These are phyloP conservation scores for Trialeurodes vaporariorum DNA, from an alignment of 1,140 invertebrate genomes.

Conservation along the genomic window DNA sequence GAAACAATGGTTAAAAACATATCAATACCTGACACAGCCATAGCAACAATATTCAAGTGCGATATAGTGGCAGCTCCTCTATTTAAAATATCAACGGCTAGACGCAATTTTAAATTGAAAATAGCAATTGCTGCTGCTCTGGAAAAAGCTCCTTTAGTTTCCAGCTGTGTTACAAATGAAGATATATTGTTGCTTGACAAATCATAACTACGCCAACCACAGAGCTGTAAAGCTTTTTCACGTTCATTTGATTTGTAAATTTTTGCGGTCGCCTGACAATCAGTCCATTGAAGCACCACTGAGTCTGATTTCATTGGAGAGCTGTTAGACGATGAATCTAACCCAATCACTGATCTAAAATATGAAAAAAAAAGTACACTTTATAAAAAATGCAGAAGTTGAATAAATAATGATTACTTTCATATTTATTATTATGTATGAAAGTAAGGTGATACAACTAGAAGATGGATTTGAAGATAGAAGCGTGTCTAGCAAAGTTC, in stretches of 20 bases:
- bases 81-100: constrained; percentile 75
- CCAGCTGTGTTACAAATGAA: constrained; percentile 22
- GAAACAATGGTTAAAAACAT: constrained; percentile 3
- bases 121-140: constrained; percentile 81
- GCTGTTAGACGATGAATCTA: constrained; percentile 32
- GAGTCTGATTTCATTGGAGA: constrained; percentile 41
- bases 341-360: constrained; percentile 42
- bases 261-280: constrained; percentile 33
- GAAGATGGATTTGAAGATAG: too few species aligned
- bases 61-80: constrained; percentile 40
- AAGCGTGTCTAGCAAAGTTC: too few species aligned
- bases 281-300: constrained; percentile 40
- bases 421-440: too few species aligned
- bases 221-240: constrained; percentile 65
- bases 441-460: too few species aligned
- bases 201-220: constrained; percentile 68
- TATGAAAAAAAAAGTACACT: constrained; percentile 2
- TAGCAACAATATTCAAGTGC: constrained; percentile 56
- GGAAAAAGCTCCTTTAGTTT: constrained; percentile 43
- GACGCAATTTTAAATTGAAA: constrained; percentile 72
- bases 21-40: constrained; percentile 59
- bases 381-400: too few species aligned
- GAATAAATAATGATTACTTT: too few species aligned
- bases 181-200: constrained; percentile 11
- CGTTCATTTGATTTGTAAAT: constrained; percentile 43